Conservation (phyloP, 2,888 invertebrate species). For the Amblyteles armatorius region DNA sequence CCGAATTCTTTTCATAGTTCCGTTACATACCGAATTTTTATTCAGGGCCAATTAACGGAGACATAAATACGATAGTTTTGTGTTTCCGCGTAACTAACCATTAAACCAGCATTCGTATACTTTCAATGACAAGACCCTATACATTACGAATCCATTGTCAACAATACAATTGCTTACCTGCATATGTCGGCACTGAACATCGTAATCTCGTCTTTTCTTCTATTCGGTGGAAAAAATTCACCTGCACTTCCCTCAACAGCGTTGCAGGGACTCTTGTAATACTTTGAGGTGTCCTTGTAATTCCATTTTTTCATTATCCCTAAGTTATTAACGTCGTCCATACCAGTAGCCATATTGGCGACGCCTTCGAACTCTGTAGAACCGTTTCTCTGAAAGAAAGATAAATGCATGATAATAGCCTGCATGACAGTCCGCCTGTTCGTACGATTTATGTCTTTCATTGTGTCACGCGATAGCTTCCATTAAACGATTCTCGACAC, state of each 20-base stretch:
- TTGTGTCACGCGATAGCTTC: background rate
- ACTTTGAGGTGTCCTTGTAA: constrained; percentile 86
- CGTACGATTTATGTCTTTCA: background rate
- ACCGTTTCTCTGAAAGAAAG: constrained; percentile 89
- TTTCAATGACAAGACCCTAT: background rate
- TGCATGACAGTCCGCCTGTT: background rate
- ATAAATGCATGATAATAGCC: background rate
- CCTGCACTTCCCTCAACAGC: constrained; percentile 91
- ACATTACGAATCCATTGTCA: background rate
- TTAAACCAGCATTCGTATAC: background rate
- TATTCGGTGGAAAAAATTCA: constrained; percentile 91
- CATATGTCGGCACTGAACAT: constrained; percentile 92
- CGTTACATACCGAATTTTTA: too few relatives aligned
- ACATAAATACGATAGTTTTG: too few relatives aligned
- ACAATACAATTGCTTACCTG: constrained; percentile 84
- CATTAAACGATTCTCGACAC: background rate
- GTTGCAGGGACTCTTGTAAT: constrained; percentile 87
- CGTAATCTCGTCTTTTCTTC: constrained; percentile 87
- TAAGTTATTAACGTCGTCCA: constrained; percentile 87
- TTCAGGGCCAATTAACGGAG: too few relatives aligned
- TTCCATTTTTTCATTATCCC: constrained; percentile 92
- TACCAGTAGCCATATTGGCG: constrained; percentile 92
- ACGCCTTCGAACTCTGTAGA: constrained; percentile 90
- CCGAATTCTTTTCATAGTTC: too few relatives aligned
- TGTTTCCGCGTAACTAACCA: too few relatives aligned